Evolutionary conservation across 2,888 invertebrate genomes (phyloP).

Genomic region (Dasysyrphus albostriatus): DNA sequence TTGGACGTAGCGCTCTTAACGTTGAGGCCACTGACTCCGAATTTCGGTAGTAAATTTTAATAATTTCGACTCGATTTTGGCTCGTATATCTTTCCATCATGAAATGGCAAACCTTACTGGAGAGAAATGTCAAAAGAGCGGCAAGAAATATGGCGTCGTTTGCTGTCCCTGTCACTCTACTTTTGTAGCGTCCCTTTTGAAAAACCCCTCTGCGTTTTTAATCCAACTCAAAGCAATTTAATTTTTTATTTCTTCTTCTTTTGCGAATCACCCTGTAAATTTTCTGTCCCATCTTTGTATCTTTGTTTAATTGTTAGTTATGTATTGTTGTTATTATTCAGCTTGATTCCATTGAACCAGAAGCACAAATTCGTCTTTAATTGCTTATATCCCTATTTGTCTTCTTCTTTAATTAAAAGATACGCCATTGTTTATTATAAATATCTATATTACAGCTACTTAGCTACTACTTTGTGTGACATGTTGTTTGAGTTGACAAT

Average conservation of each 20-base stretch:
- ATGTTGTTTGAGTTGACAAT: constrained; percentile 52
- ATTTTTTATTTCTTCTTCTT: neutral
- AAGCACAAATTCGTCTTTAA: constrained; percentile 18
- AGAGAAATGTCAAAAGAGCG: no score
- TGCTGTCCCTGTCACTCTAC: no score
- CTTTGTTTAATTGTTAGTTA: constrained; percentile 24
- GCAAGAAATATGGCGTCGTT: no score
- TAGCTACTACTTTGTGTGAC: constrained; percentile 1
- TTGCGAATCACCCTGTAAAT: neutral
- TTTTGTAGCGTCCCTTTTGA: no score
- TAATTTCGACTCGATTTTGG: no score
- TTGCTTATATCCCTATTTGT: constrained; percentile 23
- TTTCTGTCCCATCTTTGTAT: constrained; percentile 46
- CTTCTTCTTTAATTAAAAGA: constrained; percentile 10
- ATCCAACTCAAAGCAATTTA: no score
- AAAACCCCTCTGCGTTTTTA: no score
- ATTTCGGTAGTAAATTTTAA: no score
- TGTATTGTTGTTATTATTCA: neutral
- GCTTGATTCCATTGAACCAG: constrained; percentile 18
- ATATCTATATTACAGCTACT: neutral
- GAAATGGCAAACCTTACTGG: no score
- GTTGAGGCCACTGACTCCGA: no score
- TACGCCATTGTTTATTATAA: neutral
- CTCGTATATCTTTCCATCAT: no score
- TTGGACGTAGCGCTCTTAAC: no score